These are phyloP conservation scores for Dryomyza anilis DNA, from an alignment of 2,888 invertebrate genomes.

Conservation along the genomic window DNA sequence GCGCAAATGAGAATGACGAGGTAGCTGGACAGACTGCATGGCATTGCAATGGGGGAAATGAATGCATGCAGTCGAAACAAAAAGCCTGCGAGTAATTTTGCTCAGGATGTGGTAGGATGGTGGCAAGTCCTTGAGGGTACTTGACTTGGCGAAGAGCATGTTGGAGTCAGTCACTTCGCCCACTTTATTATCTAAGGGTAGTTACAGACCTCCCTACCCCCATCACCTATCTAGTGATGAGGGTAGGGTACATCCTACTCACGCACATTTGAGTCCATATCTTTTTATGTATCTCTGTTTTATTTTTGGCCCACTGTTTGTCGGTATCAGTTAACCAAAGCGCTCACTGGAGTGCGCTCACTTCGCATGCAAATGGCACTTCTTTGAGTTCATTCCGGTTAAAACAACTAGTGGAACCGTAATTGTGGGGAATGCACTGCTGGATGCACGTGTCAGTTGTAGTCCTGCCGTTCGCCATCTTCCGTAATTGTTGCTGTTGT, in stretches of 20 bases:
- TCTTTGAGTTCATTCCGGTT: conserved; percentile 2
- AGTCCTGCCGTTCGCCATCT: background rate
- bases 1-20: conserved; percentile 4
- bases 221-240: too few relatives aligned
- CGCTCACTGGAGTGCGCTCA: background rate
- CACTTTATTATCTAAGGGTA: too few relatives aligned
- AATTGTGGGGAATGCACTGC: background rate
- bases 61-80: too few relatives aligned
- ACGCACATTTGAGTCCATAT: background rate
- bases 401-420: background rate
- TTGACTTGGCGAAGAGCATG: too few relatives aligned
- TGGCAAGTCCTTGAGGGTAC: too few relatives aligned
- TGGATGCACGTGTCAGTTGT: conserved; percentile 14
- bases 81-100: too few relatives aligned
- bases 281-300: too few relatives aligned
- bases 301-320: background rate
- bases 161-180: too few relatives aligned
- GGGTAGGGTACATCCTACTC: too few relatives aligned
- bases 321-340: background rate
- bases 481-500: background rate
- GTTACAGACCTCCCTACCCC: too few relatives aligned
- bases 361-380: conserved; percentile 7
- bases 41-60: background rate
- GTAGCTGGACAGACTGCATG: background rate
- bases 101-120: too few relatives aligned